phyloP scores from a whole-genome alignment of 2,113 vertebrate species.

The Lanius collurio region DNA sequence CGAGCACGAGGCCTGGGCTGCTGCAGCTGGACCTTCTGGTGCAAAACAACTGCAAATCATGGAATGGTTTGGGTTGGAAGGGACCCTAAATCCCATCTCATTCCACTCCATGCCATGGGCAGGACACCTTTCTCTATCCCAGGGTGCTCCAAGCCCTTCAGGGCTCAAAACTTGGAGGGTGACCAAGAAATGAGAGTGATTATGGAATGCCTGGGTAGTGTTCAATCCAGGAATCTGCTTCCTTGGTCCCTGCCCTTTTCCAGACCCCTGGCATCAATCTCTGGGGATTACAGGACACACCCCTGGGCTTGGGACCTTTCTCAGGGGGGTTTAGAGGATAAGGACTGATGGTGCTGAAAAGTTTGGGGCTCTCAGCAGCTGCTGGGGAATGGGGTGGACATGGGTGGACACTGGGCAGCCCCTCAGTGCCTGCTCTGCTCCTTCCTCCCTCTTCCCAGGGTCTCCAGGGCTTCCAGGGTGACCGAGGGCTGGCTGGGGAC shows the following conservation, averaged over 20 bases:
- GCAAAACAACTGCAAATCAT: neutral
- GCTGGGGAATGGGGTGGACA: accelerated
- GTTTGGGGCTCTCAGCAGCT: neutral
- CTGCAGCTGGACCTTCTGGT: neutral
- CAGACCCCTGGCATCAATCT: neutral
- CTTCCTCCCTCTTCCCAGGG: slow-evolving; percentile 68
- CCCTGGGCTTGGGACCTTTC: neutral
- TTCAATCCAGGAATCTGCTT: neutral
- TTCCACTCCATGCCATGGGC: accelerated
- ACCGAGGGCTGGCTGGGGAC: slow-evolving; percentile 79
- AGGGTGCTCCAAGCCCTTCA: accelerated
- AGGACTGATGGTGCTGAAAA: neutral
- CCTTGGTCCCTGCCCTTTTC: neutral
- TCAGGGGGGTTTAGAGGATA: neutral
- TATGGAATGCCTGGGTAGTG: neutral
- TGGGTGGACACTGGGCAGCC: neutral
- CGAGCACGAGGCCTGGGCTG: neutral
- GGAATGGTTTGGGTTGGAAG: neutral
- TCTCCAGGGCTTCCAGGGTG: slow-evolving; percentile 83
- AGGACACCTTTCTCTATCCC: neutral
- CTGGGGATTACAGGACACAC: accelerated
- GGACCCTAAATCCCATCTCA: neutral
- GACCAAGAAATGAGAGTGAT: neutral
- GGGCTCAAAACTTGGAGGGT: neutral
- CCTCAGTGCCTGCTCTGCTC: neutral